Evolutionary conservation across 2,113 vertebrate species (phyloP).

Genomic region (Nannospalax galili): DNA sequence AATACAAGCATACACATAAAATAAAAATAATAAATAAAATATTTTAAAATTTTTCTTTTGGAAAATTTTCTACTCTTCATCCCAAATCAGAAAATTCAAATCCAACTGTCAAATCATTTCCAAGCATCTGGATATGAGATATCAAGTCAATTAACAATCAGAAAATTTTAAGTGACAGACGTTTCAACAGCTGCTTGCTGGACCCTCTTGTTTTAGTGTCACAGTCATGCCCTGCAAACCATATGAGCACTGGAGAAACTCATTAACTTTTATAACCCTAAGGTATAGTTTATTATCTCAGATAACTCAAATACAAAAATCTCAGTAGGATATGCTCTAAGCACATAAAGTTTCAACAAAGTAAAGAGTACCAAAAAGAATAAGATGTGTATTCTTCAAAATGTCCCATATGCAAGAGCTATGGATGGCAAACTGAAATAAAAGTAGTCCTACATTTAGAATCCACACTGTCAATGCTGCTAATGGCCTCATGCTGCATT

Average conservation of each 20-base stretch:
- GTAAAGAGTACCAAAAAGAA: neutral
- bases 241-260: slow-evolving; percentile 12
- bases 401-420: neutral
- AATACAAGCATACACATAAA: too few species aligned
- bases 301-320: neutral
- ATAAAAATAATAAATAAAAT: too few species aligned
- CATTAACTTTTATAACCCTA: neutral
- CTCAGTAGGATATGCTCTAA: neutral
- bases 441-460: neutral
- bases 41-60: too few species aligned
- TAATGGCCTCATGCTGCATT: neutral
- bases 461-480: neutral
- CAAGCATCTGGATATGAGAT: slow-evolving; percentile 17
- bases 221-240: neutral
- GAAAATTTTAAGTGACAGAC: neutral
- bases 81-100: slow-evolving; percentile 50
- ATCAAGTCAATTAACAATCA: slow-evolving; percentile 8
- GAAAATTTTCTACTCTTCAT: neutral
- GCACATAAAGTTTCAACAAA: neutral
- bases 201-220: neutral
- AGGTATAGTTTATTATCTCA: neutral
- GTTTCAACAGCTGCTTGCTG: neutral
- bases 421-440: neutral
- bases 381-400: neutral
- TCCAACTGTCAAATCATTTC: slow-evolving; percentile 30